Evolutionary conservation across 2,888 invertebrate genomes (phyloP).

Genomic region (Microplitis manilae): DNA sequence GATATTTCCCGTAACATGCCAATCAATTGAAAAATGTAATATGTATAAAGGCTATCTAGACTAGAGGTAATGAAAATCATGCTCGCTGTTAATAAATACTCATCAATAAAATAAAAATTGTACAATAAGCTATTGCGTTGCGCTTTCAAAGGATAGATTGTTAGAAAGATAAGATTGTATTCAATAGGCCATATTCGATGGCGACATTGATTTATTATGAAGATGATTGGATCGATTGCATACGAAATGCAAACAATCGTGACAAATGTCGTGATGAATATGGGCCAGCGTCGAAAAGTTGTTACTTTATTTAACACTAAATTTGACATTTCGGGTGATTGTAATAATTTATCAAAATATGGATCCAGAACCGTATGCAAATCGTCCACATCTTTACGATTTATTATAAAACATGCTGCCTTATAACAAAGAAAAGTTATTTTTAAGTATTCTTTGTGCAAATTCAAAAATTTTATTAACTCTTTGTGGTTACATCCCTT

Average conservation of each 20-base stretch:
- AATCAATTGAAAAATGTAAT: conserved; percentile 48
- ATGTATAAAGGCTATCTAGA: conserved; percentile 46
- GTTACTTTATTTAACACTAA: conserved; percentile 16
- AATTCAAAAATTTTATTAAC: background rate
- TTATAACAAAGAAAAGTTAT: background rate
- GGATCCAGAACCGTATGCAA: conserved; percentile 20
- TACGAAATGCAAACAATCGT: conserved; percentile 12
- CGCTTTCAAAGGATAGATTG: conserved; percentile 43
- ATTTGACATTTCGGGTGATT: background rate
- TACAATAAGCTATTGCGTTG: conserved; percentile 36
- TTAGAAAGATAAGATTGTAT: conserved; percentile 42
- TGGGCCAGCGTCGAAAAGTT: conserved; percentile 20
- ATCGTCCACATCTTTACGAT: conserved; percentile 14
- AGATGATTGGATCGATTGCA: conserved; percentile 34
- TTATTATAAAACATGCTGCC: conserved; percentile 3
- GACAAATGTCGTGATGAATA: background rate
- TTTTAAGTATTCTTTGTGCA: background rate
- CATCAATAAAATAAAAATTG: conserved; percentile 35
- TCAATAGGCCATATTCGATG: conserved; percentile 37
- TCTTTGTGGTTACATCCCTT: background rate
- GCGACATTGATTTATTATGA: conserved; percentile 26
- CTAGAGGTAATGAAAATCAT: conserved; percentile 27
- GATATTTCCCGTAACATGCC: conserved; percentile 43
- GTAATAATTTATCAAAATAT: conserved; percentile 4
- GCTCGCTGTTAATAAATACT: conserved; percentile 33